Base-by-base conservation (phyloP, 2,888 invertebrate species). In the Miltochrista miniata region DNA sequence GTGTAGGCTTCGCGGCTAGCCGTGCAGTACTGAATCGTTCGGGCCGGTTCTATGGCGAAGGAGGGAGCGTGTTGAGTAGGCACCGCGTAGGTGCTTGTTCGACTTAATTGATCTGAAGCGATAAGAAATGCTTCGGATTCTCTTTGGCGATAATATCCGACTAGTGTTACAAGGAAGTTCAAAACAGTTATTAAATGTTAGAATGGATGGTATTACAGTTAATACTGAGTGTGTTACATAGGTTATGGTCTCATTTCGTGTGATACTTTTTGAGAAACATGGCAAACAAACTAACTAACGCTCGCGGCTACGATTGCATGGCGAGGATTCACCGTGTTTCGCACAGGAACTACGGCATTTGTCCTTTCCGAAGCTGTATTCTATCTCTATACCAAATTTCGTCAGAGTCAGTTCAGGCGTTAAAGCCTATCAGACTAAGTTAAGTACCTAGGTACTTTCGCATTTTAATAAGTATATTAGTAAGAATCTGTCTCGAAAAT, bases 1-100 rank as follows among this genome's bases (percentile, higher is more conserved):
- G 66, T 66, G 84, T 61, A 89, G 88, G 89, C 86, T 89, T 87
- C 81, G 79, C 89, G 85, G 86, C 85, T 79, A 67, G 67, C 87
- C 73, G 81, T 80, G 76, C 80, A 77, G 70, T 77, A 89, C 90
- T 90, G 85, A 85, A 29, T 36, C 4, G 52, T 54, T 55, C 68
- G 61, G 66, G 63, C 56, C 61, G 59, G 8, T 7, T 11, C 31
- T 7, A 31, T 11, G 11, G 31, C 53, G 58, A 60, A 54, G 54
- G 76, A 68, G 65, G 74, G 70, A 73, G 69, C 54, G 55, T 46
- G 51, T 48, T 51, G 70, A 69, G 69, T 68, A 67, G 70, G 70
- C 69, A 68, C 65, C 54, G 66, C 70, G 82, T 74, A 84, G 84
- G 81, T 75, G 83, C 83, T 74, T 70, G 79, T 81, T 83, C 78